Evolutionary conservation across 2,797 vertebrate species (phyloP).

Genomic region (Notolepis coatsorum): DNA sequence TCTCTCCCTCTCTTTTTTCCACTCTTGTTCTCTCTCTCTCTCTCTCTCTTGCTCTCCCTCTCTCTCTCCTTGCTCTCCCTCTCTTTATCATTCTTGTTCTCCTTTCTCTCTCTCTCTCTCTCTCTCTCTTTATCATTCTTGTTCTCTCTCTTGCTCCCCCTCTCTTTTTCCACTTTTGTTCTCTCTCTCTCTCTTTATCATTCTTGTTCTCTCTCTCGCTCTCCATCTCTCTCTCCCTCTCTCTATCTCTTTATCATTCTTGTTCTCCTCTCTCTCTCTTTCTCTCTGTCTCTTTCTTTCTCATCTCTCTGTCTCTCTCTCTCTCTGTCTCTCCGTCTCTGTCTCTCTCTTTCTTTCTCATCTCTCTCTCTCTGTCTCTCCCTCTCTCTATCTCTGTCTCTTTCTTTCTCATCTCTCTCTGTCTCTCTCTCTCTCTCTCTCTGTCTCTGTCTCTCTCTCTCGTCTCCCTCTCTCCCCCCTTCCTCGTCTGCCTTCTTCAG

Average conservation of each 20-base stretch:
- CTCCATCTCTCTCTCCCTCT: constrained; percentile 11
- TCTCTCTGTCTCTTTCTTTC: constrained; percentile 30
- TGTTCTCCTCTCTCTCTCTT: background rate
- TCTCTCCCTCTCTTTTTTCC: background rate
- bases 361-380: constrained; percentile 16
- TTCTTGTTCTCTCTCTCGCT: no score
- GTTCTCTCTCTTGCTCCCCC: constrained; percentile 19
- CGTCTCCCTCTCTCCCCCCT: constrained; percentile 22
- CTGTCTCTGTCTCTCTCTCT: background rate
- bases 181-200: constrained; percentile 38
- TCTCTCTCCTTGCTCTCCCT: constrained; percentile 5
- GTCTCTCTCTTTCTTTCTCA: no score
- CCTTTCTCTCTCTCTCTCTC: constrained; percentile 27
- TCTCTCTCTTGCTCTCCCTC: constrained; percentile 9
- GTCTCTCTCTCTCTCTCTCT: background rate
- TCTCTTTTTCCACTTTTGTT: constrained; percentile 18
- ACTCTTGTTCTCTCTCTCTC: background rate
- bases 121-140: constrained; percentile 16
- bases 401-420: background rate
- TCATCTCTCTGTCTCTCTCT: background rate
- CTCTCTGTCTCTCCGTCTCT: background rate
- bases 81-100: no score
- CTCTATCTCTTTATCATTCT: background rate
- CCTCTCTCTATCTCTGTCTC: constrained; percentile 19
- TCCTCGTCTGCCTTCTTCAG: constrained; percentile 33